Evolutionary conservation across 37 sponge, comb jelly and placozoan genomes (phyloP).

Genomic region (Lycopodina hypogea): DNA sequence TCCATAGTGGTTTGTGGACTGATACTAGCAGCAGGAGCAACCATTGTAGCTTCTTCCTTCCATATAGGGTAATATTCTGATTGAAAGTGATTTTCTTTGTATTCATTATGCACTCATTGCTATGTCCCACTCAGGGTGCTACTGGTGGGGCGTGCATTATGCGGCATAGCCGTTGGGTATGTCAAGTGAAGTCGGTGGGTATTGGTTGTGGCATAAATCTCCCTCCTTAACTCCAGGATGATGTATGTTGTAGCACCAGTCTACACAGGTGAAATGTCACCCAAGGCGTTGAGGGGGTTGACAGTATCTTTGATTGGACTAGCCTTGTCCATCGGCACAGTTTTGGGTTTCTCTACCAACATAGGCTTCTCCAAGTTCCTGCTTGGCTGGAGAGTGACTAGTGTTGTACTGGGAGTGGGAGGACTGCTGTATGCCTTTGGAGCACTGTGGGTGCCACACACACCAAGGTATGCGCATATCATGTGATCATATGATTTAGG

Average conservation of each 20-base stretch:
- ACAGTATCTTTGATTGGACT: neutral
- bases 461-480: neutral
- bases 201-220: neutral
- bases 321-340: neutral
- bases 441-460: neutral
- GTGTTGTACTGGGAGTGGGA: neutral
- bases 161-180: neutral
- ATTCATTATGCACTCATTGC: neutral
- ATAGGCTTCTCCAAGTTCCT: neutral
- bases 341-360: neutral
- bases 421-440: neutral
- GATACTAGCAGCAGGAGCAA: neutral
- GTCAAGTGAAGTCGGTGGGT: neutral
- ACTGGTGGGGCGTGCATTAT: neutral
- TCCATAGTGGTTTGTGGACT: neutral
- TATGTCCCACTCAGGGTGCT: neutral
- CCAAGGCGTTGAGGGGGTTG: neutral
- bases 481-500: no score
- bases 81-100: no score
- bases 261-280: constrained; percentile 18
- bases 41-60: neutral
- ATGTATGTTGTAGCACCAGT: constrained; percentile 6
- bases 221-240: neutral
- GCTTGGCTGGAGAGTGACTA: constrained; percentile 13
- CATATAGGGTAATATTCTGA: neutral